Base-by-base conservation (phyloP, 2,888 invertebrate genomes). In the Meteorus colon region DNA sequence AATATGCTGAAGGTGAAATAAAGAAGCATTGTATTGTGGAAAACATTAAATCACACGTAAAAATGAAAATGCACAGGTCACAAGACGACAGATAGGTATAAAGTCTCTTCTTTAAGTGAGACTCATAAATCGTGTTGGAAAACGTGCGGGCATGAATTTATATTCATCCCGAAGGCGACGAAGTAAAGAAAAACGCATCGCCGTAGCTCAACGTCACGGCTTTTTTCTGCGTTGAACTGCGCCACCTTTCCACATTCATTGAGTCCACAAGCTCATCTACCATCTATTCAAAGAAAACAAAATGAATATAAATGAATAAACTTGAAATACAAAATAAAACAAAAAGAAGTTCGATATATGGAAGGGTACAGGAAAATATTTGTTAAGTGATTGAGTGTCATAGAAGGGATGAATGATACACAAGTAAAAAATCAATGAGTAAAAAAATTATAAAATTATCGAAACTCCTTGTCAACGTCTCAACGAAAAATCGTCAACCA, bases 71-170 rank as follows among this genome's bases (percentile, higher is more conserved):
- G 55, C 55, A 55, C 55, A 41, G 65, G 65, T 65, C 65, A 65
- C 41, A 34, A 12, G n/a, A 37, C 65, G 37, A 41, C 65, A 65
- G 65, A 65, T 65, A 65, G 65, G 41, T 65, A 55, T 55, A 83
- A 80, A 81, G 84, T 81, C 80, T 84, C 81, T 84, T 82, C 82
- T 82, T 82, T 80, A 84, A 84, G 83, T 82, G 82, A 83, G 78
- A 82, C 80, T 82, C 84, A 74, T 84, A 84, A 84, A 84, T 84
- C 82, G 78, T 71, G 65, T 62, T 62, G 77, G 79, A 80, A 82
- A 84, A 82, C 82, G 82, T 62, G 80, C 78, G 74, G 77, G 74
- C 48, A 66, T 76, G 82, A 83, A 84, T 84, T 82, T 82, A 84
- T 82, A 72, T 66, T 65, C 65, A 65, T 65, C 41, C 37, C 37